A percentile compares a stretch with the other conserved stretches of the same genome.
Evolutionary conservation across 1,140 invertebrate species (phyloP).

Genomic region (Hormaphis cornu): DNA sequence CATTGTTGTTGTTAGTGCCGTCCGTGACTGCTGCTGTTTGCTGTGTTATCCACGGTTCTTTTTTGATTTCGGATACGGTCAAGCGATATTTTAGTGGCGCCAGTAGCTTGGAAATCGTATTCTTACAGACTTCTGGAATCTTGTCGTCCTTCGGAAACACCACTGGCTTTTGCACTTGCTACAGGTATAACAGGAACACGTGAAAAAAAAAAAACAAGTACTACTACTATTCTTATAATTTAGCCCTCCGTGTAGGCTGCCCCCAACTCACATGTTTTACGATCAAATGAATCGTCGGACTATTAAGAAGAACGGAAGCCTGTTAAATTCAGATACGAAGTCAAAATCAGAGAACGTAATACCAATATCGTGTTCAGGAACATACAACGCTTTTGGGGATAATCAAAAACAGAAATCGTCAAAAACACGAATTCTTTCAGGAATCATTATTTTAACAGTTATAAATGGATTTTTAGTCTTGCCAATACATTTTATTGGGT

Average conservation of each 20-base stretch:
- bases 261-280: not conserved
- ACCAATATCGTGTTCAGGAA: too few species aligned
- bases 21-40: not conserved
- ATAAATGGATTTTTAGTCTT: too few species aligned
- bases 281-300: not conserved
- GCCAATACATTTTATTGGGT: too few species aligned
- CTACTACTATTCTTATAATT: not conserved
- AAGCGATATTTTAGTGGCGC: slow-evolving; percentile 54
- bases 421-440: too few species aligned
- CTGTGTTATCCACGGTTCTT: slow-evolving; percentile 51
- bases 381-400: too few species aligned
- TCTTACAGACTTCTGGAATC: slow-evolving; percentile 53
- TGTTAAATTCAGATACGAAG: too few species aligned
- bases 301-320: too few species aligned
- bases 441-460: too few species aligned
- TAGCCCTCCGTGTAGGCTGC: not conserved
- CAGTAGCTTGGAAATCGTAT: slow-evolving; percentile 58
- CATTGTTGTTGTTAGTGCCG: not conserved
- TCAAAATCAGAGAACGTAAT: too few species aligned
- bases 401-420: too few species aligned
- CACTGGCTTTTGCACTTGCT: slow-evolving; percentile 64
- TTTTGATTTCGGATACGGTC: slow-evolving; percentile 52
- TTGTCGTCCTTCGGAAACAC: slow-evolving; percentile 57
- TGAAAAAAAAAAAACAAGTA: slow-evolving; percentile 15
- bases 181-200: slow-evolving; percentile 35